phyloP scores from a whole-genome alignment of 2,888 invertebrate genomes.

The Hemaris fuciformis region DNA sequence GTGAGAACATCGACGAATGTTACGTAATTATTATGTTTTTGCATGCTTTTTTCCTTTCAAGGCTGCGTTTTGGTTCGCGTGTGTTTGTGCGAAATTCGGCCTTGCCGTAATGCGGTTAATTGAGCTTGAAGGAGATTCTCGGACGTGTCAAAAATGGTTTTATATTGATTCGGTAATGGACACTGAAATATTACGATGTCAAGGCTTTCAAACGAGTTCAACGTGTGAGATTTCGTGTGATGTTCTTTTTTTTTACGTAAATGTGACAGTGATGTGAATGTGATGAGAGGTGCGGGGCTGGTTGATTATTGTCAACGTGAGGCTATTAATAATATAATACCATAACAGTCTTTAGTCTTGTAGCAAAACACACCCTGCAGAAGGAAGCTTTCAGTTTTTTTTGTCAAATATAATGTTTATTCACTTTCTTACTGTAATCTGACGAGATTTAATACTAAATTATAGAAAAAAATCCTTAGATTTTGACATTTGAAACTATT shows the following conservation, averaged over 20 bases:
- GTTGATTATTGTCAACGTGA: no score
- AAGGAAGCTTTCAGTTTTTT: no score
- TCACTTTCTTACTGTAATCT: no score
- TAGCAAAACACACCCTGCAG: no score
- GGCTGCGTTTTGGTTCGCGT: slow-evolving; percentile 51
- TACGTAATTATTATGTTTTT: slow-evolving; percentile 52
- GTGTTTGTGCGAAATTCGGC: slow-evolving; percentile 52
- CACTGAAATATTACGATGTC: slow-evolving; percentile 4
- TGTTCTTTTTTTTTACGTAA: neutral
- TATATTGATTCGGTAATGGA: neutral
- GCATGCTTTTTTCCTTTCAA: slow-evolving; percentile 41
- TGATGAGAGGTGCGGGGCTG: no score
- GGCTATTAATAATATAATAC: no score
- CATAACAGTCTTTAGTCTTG: no score
- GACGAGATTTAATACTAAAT: no score
- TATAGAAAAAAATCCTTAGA: no score
- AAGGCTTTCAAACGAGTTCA: slow-evolving; percentile 2
- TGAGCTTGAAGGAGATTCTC: slow-evolving; percentile 64
- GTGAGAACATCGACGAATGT: slow-evolving; percentile 66
- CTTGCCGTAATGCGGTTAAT: slow-evolving; percentile 66
- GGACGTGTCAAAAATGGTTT: slow-evolving; percentile 26
- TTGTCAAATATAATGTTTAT: no score
- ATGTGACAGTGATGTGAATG: neutral
- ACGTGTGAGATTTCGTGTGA: neutral
- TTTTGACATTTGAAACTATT: no score